Conservation (phyloP, 2,113 vertebrate genomes). For the Gobius niger region DNA sequence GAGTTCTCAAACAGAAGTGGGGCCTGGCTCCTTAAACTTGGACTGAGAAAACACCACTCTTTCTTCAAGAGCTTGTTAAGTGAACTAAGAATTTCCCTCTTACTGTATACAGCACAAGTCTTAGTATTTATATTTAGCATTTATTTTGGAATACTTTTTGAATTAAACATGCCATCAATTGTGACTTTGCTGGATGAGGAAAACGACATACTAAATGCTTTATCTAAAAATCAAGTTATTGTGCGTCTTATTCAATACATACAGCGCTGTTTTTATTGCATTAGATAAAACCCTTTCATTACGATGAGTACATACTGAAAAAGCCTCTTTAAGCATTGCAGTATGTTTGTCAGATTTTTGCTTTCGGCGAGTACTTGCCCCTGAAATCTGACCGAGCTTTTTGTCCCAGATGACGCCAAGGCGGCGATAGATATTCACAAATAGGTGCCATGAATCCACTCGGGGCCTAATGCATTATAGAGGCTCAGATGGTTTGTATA, state of each 20-base stretch:
- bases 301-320: too few relatives aligned
- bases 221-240: too few relatives aligned
- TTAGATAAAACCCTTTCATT: too few relatives aligned
- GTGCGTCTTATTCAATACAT: too few relatives aligned
- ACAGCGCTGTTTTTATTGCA: too few relatives aligned
- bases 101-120: background rate
- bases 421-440: conserved; percentile 26
- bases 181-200: too few relatives aligned
- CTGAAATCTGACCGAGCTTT: conserved; percentile 20
- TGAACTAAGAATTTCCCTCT: background rate
- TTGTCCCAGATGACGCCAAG: conserved; percentile 23
- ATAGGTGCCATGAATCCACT: conserved; percentile 31
- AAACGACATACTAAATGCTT: too few relatives aligned
- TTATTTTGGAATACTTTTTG: background rate
- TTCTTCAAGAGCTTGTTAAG: background rate
- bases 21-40: background rate
- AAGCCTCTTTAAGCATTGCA: background rate
- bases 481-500: conserved; percentile 46
- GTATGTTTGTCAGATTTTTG: conserved; percentile 1
- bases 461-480: conserved; percentile 28
- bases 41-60: conserved; percentile 1
- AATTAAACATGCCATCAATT: too few relatives aligned
- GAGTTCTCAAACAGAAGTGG: conserved; percentile 5
- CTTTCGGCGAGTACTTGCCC: conserved; percentile 17
- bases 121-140: background rate